A percentile compares a stretch with the other conserved stretches of the same genome.
Evolutionary conservation across 2,888 invertebrate species (phyloP).

Genomic region (Polydrusus pterygomalis): DNA sequence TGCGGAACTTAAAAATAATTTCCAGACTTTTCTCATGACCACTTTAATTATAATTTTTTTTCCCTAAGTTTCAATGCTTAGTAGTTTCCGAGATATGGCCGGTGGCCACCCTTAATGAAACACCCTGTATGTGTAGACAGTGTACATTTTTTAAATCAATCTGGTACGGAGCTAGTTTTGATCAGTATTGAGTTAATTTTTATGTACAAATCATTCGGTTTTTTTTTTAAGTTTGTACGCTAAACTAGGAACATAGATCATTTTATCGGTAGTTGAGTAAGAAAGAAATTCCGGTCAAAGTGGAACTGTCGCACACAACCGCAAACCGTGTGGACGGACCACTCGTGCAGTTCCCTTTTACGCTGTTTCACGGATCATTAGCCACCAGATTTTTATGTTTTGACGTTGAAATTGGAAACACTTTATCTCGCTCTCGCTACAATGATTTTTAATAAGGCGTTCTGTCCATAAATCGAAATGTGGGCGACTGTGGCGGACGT

Average conservation of each 20-base stretch:
- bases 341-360: slow-evolving; percentile 44
- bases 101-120: too few relatives aligned
- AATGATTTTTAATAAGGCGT: slow-evolving; percentile 67
- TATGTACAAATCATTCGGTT: too few relatives aligned
- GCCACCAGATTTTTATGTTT: slow-evolving; percentile 56
- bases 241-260: background rate
- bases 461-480: slow-evolving; percentile 62
- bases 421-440: slow-evolving; percentile 69
- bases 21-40: too few relatives aligned
- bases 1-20: too few relatives aligned
- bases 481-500: slow-evolving; percentile 60
- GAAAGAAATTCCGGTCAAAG: slow-evolving; percentile 5
- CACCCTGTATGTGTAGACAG: too few relatives aligned
- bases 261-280: background rate
- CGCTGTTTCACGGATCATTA: slow-evolving; percentile 65
- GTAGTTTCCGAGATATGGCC: too few relatives aligned
- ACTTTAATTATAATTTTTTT: too few relatives aligned
- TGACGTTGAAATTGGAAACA: slow-evolving; percentile 64
- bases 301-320: slow-evolving; percentile 19
- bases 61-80: too few relatives aligned
- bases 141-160: too few relatives aligned
- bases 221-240: too few relatives aligned
- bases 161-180: too few relatives aligned
- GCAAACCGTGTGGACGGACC: slow-evolving; percentile 20
- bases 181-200: too few relatives aligned